A percentile compares a stretch with the other conserved stretches of the same genome.
These are phyloP conservation scores for Lateolabrax maculatus DNA, from an alignment of 2,797 vertebrate genomes.

Conservation along the genomic window DNA sequence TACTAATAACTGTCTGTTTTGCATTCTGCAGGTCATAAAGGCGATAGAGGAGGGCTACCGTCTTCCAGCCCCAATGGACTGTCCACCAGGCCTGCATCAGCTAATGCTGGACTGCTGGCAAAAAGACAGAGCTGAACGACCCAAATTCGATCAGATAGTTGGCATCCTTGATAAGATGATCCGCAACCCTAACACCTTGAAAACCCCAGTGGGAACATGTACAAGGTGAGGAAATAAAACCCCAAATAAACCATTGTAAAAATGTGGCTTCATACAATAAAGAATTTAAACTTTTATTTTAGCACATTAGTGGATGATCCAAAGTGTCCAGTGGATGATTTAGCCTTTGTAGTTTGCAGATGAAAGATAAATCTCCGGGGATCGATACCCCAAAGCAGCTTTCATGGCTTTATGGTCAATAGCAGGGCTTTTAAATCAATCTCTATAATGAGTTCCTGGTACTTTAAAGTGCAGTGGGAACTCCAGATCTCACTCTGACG, in stretches of 20 bases:
- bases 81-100: constrained; percentile 96
- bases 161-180: constrained; percentile 99
- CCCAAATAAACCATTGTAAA: background rate
- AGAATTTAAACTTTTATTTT: constrained; percentile 58
- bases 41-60: constrained; percentile 99
- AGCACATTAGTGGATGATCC: constrained; percentile 72
- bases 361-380: constrained; percentile 81
- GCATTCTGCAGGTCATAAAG: constrained; percentile 93
- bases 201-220: constrained; percentile 96
- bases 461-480: constrained; percentile 82
- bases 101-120: constrained; percentile 99
- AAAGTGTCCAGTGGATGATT: constrained; percentile 72
- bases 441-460: constrained; percentile 84
- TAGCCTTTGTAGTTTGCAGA: constrained; percentile 77
- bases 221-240: constrained; percentile 88
- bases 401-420: constrained; percentile 84
- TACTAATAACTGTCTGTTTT: constrained; percentile 37
- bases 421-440: constrained; percentile 85
- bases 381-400: constrained; percentile 80
- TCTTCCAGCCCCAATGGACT: constrained; percentile 98
- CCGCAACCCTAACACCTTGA: constrained; percentile 97
- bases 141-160: constrained; percentile 98
- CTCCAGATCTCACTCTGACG: constrained; percentile 70
- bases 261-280: constrained; percentile 32
- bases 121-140: constrained; percentile 95